phyloP scores from a whole-genome alignment of 2,113 vertebrate species.

The Brienomyrus brachyistius region DNA sequence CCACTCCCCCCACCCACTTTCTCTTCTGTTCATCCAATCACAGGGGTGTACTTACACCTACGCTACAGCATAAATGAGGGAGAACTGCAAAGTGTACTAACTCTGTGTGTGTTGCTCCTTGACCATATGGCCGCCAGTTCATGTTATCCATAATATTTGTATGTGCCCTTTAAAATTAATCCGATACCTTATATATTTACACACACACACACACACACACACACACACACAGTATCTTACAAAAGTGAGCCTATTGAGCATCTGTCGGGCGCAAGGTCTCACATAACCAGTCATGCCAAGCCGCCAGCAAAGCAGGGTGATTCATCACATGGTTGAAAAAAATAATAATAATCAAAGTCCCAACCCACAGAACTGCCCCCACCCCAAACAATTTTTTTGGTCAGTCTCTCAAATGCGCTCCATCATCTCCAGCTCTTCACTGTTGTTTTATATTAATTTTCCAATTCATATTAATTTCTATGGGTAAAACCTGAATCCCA shows the following conservation, averaged over 20 bases:
- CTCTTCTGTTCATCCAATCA: neutral
- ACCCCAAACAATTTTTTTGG: neutral
- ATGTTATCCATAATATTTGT: neutral
- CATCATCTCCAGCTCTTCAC: neutral
- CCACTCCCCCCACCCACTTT: neutral
- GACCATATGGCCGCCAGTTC: neutral
- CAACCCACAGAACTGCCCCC: too few relatives aligned
- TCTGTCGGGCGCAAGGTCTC: too few relatives aligned
- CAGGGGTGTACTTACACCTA: neutral
- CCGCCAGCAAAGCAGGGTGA: neutral
- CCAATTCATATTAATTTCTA: neutral
- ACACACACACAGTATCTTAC: neutral
- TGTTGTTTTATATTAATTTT: neutral
- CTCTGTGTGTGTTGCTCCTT: neutral
- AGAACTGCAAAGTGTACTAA: neutral
- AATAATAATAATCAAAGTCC: too few relatives aligned
- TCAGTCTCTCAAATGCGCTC: neutral
- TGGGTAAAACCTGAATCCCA: neutral
- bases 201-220: too few relatives aligned
- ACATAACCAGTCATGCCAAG: neutral
- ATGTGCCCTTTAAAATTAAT: neutral
- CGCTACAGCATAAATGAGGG: neutral
- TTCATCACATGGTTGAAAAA: neutral
- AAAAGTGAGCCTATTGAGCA: neutral
- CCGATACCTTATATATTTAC: neutral